Evolutionary conservation across 2,888 invertebrate species (phyloP).

Genomic region (Arge pagana): DNA sequence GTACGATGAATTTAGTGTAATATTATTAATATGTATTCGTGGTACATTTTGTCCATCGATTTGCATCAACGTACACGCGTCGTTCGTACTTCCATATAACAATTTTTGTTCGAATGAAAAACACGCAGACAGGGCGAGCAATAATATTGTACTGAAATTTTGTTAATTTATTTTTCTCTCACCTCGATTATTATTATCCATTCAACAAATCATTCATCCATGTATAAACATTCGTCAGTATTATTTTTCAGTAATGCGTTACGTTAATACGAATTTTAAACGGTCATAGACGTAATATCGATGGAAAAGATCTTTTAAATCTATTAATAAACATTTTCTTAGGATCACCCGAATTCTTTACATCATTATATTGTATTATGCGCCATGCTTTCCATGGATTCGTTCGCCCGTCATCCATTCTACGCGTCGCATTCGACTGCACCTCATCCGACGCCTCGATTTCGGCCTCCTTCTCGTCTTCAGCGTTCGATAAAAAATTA

Average conservation of each 20-base stretch:
- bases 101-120: conserved; percentile 1
- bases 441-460: too few relatives aligned
- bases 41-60: too few relatives aligned
- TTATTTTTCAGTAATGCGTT: conserved; percentile 41
- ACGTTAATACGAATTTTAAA: conserved; percentile 39
- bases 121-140: conserved; percentile 6
- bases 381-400: too few relatives aligned
- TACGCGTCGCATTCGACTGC: too few relatives aligned
- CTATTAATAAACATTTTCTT: conserved; percentile 42
- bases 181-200: conserved; percentile 31
- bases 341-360: conserved; percentile 36
- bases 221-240: conserved; percentile 46
- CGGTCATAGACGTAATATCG: conserved; percentile 35
- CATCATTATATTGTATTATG: conserved; percentile 26
- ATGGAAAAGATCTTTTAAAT: conserved; percentile 24
- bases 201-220: conserved; percentile 32
- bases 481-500: too few relatives aligned
- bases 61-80: too few relatives aligned
- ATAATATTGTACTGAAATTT: conserved; percentile 28
- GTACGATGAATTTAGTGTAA: conserved; percentile 6
- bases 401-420: too few relatives aligned
- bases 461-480: too few relatives aligned
- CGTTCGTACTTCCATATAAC: too few relatives aligned
- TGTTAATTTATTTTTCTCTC: conserved; percentile 38
- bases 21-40: neutral